Base-by-base conservation (phyloP, 2,113 vertebrate species). In the Vidua chalybeata region DNA sequence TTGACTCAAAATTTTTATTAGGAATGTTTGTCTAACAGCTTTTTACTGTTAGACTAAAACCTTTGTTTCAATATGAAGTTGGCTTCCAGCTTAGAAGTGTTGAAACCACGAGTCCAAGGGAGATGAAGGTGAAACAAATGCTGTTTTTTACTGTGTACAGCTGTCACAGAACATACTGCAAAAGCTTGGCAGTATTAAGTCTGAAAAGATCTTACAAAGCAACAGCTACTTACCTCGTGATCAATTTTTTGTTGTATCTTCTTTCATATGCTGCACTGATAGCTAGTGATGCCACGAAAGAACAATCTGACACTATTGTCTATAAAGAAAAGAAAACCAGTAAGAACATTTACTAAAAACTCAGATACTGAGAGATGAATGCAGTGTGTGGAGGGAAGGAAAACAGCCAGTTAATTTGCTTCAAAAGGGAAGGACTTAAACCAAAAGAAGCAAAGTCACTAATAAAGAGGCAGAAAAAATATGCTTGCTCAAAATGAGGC, bases 251-350 rank as follows among this genome's bases (percentile, higher is more conserved):
- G 98, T 98, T 99, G 58, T 99, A 99, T 39, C 99, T 98, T 93
- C 99, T 98, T 96, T 99, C 99, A 87, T 99, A 99, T 7, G 99
- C 99, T 26, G 99, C 99, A 61, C 99, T 99, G 97, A 99, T 99
- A 92, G 99, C 99, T 45, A 99, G 96, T 1, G 99, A 99, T 21
- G 99, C 99, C 95, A 99, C 99, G 2, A 99, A 99, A 6, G 99
- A 99, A 92, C 99, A 99, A 97, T 99, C 99, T 28, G 99, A 99
- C 49, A 99, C 99, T 87, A 99, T 99, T 49, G 99, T 99, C 99
- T 99, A 83, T 28, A 89, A 76, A 92, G 51, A 90, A 87, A 71
- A 90, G 37, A 54, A 86, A 78, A 64, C 7, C 43, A 63, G 43
- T n/a, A 46, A 86, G 45, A 28, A 39, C 18, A 8, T 43, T 62